A percentile compares a stretch with the other conserved stretches of the same genome.
Conservation (phyloP, 2,888 invertebrate species). For the Hofmannophila pseudospretella region DNA sequence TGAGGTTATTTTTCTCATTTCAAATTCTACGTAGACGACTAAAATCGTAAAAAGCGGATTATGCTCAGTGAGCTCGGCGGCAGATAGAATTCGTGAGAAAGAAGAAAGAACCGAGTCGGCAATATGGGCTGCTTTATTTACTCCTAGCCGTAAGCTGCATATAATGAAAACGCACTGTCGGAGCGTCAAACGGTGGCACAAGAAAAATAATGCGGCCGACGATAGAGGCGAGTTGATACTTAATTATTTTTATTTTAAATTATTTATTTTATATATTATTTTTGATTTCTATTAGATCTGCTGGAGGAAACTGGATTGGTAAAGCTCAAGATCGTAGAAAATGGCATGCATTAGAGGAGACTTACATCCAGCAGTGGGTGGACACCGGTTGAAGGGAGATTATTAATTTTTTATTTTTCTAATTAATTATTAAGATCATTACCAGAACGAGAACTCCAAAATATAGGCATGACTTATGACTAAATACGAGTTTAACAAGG, state of each 20-base stretch:
- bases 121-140: slow-evolving; percentile 75
- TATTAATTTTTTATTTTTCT: too few relatives aligned
- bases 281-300: too few relatives aligned
- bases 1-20: slow-evolving; percentile 72
- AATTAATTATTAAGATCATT: too few relatives aligned
- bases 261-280: too few relatives aligned
- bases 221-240: slow-evolving; percentile 39
- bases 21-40: slow-evolving; percentile 68
- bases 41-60: slow-evolving; percentile 77
- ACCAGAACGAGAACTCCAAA: too few relatives aligned
- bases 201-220: slow-evolving; percentile 38
- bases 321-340: too few relatives aligned
- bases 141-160: slow-evolving; percentile 72
- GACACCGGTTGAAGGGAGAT: too few relatives aligned
- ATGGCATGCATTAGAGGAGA: too few relatives aligned
- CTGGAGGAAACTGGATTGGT: too few relatives aligned
- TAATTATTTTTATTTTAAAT: not conserved
- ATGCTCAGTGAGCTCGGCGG: slow-evolving; percentile 57
- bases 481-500: too few relatives aligned
- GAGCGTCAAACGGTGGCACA: slow-evolving; percentile 59
- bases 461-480: too few relatives aligned
- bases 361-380: too few relatives aligned
- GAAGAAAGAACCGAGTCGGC: slow-evolving; percentile 66
- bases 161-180: slow-evolving; percentile 77
- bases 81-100: slow-evolving; percentile 68